Conservation (phyloP, 2,888 invertebrate genomes). For the Phengaris alcon region DNA sequence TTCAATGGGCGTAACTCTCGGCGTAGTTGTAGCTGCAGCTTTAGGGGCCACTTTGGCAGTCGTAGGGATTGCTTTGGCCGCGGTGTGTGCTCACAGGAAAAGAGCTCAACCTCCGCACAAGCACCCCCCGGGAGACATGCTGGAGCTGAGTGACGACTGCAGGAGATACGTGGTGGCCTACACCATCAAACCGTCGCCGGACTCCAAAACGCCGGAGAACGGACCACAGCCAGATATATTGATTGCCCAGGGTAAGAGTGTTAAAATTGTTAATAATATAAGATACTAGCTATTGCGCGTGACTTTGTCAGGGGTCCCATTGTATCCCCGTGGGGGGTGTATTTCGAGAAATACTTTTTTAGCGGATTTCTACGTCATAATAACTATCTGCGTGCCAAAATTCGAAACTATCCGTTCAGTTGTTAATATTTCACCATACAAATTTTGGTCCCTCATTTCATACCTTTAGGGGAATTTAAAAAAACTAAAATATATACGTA, state of each 20-base stretch:
- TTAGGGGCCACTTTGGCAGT: slow-evolving; percentile 60
- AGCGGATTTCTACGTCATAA: no score
- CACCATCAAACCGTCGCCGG: slow-evolving; percentile 85
- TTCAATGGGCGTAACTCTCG: slow-evolving; percentile 84
- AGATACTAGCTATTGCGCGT: no score
- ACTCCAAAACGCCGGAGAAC: slow-evolving; percentile 75
- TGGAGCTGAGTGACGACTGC: slow-evolving; percentile 87
- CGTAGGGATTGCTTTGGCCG: slow-evolving; percentile 59
- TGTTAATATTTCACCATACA: no score
- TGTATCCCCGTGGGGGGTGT: no score
- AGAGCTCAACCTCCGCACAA: slow-evolving; percentile 64
- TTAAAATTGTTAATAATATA: background rate
- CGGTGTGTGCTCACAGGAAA: slow-evolving; percentile 59
- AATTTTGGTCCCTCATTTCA: no score
- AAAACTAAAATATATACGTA: no score
- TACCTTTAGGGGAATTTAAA: no score
- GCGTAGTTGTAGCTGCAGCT: slow-evolving; percentile 76
- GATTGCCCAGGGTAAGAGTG: slow-evolving; percentile 82
- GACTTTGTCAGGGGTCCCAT: no score
- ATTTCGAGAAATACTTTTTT: no score
- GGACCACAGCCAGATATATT: slow-evolving; percentile 87
- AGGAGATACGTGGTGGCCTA: slow-evolving; percentile 92
- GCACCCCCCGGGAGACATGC: slow-evolving; percentile 74
- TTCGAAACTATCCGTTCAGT: no score
- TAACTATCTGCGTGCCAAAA: no score